These are phyloP conservation scores for Lynx canadensis DNA, from an alignment of 2,113 vertebrate genomes.

Conservation along the genomic window DNA sequence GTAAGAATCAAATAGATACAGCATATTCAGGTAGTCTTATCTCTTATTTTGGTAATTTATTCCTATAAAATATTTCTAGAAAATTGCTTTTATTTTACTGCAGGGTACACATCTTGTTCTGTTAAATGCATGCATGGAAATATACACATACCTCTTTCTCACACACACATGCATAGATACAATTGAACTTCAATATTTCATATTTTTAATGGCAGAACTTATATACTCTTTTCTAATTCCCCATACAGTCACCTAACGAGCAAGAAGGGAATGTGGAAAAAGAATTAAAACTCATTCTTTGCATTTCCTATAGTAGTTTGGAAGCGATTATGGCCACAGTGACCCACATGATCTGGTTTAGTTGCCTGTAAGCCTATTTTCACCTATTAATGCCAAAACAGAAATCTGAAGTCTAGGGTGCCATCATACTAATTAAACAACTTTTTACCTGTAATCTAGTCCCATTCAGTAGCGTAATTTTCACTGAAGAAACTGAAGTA, in stretches of 20 bases:
- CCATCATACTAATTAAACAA: neutral
- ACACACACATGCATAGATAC: neutral
- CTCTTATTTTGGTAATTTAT: constrained; percentile 7
- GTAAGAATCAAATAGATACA: neutral
- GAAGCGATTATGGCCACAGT: neutral
- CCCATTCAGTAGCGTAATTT: neutral
- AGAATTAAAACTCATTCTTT: constrained; percentile 36
- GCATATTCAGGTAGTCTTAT: neutral
- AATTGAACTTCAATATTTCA: neutral
- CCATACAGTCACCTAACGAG: constrained; percentile 20
- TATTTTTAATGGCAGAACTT: constrained; percentile 27
- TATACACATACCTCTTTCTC: neutral
- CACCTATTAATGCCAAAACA: neutral
- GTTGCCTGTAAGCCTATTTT: neutral
- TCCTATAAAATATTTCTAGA: constrained; percentile 19
- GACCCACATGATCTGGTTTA: neutral
- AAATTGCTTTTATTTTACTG: constrained; percentile 34
- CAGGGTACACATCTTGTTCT: neutral
- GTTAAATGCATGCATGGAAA: neutral
- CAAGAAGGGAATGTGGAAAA: constrained; percentile 24
- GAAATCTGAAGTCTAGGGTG: neutral
- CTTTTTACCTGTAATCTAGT: neutral
- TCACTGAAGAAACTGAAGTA: constrained; percentile 46
- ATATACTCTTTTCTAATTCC: neutral
- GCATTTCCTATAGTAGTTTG: neutral